These are phyloP conservation scores for Horisme vitalbata DNA, from an alignment of 2,888 invertebrate genomes.

Conservation along the genomic window DNA sequence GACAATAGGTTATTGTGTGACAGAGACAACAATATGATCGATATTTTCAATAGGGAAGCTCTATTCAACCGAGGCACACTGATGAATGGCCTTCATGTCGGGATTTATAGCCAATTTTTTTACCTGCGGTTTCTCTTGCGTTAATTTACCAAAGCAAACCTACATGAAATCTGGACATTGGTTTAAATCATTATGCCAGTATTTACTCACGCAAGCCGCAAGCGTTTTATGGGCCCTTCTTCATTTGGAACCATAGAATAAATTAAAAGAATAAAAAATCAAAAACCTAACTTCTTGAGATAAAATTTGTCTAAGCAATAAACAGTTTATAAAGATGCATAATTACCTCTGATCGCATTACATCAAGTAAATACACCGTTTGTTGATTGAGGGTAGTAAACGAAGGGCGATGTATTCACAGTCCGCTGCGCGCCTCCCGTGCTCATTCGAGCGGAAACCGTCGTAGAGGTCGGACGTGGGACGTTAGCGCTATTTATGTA, in stretches of 20 bases:
- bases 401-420: slow-evolving; percentile 52
- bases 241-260: too few species aligned
- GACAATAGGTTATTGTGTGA: slow-evolving; percentile 35
- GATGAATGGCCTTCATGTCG: slow-evolving; percentile 20
- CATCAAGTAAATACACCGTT: slow-evolving; percentile 14
- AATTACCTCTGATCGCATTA: slow-evolving; percentile 5
- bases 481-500: slow-evolving; percentile 35
- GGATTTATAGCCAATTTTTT: neutral
- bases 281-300: too few species aligned
- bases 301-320: neutral
- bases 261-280: too few species aligned
- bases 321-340: neutral
- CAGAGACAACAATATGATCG: slow-evolving; percentile 30
- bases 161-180: too few species aligned
- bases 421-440: slow-evolving; percentile 37
- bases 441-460: slow-evolving; percentile 47
- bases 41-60: slow-evolving; percentile 27
- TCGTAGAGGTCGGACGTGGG: slow-evolving; percentile 38
- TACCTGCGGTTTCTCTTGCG: neutral
- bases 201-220: too few species aligned
- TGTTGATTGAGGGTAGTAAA: slow-evolving; percentile 48
- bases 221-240: too few species aligned
- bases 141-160: too few species aligned
- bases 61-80: slow-evolving; percentile 26
- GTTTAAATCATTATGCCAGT: too few species aligned